These are phyloP conservation scores for Mormyrus proboscirostris DNA, from an alignment of 2,797 vertebrate species.

Conservation along the genomic window DNA sequence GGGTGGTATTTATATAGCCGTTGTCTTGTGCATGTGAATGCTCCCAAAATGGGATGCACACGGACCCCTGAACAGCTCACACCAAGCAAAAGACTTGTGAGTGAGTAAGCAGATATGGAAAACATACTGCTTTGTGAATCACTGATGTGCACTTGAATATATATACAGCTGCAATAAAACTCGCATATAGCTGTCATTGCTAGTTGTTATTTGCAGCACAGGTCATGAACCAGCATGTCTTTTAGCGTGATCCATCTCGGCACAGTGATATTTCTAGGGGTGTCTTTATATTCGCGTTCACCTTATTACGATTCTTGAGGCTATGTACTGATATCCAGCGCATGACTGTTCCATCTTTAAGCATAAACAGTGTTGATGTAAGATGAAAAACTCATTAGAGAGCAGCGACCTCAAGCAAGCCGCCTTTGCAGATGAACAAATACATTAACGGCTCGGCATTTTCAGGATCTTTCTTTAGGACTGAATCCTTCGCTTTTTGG, in stretches of 20 bases:
- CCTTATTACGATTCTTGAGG: not conserved
- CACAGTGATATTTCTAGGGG: not conserved
- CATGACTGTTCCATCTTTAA: not conserved
- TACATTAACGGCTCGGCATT: not conserved
- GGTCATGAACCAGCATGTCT: not conserved
- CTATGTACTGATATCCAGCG: not conserved
- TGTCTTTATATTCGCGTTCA: not conserved
- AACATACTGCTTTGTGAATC: not conserved
- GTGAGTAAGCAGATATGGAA: conserved; percentile 1
- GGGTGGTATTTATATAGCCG: not conserved
- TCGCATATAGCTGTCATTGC: not conserved
- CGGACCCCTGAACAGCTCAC: not conserved
- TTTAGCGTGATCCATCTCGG: not conserved
- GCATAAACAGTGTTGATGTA: not conserved
- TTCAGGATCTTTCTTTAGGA: not conserved
- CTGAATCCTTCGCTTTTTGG: not conserved
- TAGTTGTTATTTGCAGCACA: not conserved
- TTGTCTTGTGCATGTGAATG: not conserved
- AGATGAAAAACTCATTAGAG: not conserved
- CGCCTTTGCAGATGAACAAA: not conserved
- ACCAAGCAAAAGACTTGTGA: not conserved
- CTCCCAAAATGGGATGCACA: not conserved
- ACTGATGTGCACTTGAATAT: not conserved
- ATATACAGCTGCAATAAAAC: not conserved
- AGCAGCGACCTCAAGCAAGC: not conserved